Percentiles rank a stretch among this genome's conserved stretches.
phyloP scores from a whole-genome alignment of 2,797 vertebrate species.

The Xenops minutus region DNA sequence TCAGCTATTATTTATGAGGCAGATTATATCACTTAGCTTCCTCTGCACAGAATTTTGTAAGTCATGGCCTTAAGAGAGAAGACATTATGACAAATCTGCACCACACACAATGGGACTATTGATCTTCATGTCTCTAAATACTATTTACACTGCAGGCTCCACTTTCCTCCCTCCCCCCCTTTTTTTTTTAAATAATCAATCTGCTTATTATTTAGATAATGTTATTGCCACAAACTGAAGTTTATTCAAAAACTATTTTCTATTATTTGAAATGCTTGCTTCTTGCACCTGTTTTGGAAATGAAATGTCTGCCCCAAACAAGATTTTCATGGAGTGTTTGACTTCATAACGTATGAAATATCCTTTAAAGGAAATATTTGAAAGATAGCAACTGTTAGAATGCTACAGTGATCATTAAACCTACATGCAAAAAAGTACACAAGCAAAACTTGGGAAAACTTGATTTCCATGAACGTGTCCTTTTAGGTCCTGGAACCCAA shows the following conservation, averaged over 20 bases:
- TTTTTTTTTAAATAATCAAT: background rate
- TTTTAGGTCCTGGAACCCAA: background rate
- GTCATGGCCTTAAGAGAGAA: conserved; percentile 14
- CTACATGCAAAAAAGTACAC: background rate
- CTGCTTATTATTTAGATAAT: background rate
- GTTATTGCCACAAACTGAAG: background rate
- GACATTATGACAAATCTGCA: conserved; percentile 17
- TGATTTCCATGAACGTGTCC: background rate
- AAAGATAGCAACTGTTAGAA: background rate
- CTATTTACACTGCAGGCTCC: background rate
- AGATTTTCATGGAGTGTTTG: background rate
- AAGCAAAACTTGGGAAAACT: background rate
- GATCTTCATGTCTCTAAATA: conserved; percentile 14
- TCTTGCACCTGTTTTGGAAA: background rate
- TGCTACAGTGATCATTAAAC: background rate
- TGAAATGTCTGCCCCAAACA: background rate
- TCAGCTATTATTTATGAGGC: background rate
- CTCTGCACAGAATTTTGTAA: conserved; percentile 2
- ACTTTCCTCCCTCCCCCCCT: background rate
- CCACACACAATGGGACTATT: conserved; percentile 29
- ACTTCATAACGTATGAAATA: background rate
- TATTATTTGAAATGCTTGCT: background rate
- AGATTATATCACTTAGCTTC: background rate
- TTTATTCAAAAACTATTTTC: background rate
- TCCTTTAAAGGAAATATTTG: background rate